Evolutionary conservation across 2,113 vertebrate species (phyloP).

Genomic region (Suricata suricatta): DNA sequence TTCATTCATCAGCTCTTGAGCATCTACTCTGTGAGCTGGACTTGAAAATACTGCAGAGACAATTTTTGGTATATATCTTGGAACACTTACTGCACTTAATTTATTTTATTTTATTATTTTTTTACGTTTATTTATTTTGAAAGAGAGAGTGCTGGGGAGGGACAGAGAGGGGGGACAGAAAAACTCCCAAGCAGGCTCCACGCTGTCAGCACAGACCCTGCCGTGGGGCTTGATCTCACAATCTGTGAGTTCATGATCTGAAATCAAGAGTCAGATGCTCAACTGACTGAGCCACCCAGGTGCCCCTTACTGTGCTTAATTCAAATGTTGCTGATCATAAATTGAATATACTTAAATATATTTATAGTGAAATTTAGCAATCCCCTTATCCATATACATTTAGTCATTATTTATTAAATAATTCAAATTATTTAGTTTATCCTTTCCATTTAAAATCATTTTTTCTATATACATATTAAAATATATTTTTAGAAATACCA

Average conservation of each 20-base stretch:
- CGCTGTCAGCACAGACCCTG: too few species aligned
- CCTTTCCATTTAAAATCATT: not conserved
- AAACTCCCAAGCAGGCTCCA: too few species aligned
- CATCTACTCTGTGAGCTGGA: not conserved
- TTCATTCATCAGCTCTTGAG: slow-evolving; percentile 10
- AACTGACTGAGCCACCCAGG: too few species aligned
- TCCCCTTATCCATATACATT: not conserved
- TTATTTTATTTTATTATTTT: too few species aligned
- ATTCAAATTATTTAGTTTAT: not conserved
- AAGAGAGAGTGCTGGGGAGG: too few species aligned
- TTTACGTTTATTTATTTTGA: too few species aligned
- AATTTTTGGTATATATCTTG: not conserved
- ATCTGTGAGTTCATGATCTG: too few species aligned
- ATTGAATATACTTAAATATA: not conserved
- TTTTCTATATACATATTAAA: slow-evolving; percentile 1
- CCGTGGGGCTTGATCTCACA: too few species aligned
- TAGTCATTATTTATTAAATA: slow-evolving; percentile 2
- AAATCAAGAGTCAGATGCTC: too few species aligned
- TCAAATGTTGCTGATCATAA: not conserved
- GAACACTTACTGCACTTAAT: not conserved
- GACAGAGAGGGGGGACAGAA: too few species aligned
- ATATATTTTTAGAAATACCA: not conserved
- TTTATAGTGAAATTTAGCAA: not conserved
- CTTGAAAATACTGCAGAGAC: not conserved
- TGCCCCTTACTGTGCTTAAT: not conserved